A percentile compares a stretch with the other conserved stretches of the same genome.
phyloP scores from a whole-genome alignment of 2,113 vertebrate genomes.

The Arothron firmamentum region DNA sequence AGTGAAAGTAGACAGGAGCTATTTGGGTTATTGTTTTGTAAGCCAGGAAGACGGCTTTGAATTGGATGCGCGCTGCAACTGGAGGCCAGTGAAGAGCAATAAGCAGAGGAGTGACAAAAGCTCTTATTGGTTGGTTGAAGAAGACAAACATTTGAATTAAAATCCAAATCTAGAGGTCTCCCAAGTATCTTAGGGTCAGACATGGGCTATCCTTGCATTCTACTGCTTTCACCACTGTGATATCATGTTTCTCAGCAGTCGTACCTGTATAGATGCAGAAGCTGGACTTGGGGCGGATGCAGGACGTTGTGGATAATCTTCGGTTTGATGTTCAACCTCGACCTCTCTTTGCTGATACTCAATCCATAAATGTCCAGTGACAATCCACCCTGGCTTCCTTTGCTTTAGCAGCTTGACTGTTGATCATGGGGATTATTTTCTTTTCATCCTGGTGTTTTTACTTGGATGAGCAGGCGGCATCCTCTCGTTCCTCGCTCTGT shows the following conservation, averaged over 20 bases:
- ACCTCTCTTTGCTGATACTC: background rate
- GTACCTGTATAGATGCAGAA: slow-evolving; percentile 30
- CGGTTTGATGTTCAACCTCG: slow-evolving; percentile 6
- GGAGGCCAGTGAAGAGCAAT: too few relatives aligned
- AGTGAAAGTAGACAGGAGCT: too few relatives aligned
- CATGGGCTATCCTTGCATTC: too few relatives aligned
- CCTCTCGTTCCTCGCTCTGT: background rate
- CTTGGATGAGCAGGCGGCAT: slow-evolving; percentile 32
- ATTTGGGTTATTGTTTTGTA: too few relatives aligned
- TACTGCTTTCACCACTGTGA: too few relatives aligned
- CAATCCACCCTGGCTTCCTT: background rate
- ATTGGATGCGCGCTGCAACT: too few relatives aligned
- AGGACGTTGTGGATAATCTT: slow-evolving; percentile 1
- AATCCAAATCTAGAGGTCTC: too few relatives aligned
- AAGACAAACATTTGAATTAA: too few relatives aligned
- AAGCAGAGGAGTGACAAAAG: too few relatives aligned
- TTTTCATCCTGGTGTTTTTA: slow-evolving; percentile 9
- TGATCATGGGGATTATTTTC: slow-evolving; percentile 27
- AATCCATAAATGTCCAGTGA: slow-evolving; percentile 2
- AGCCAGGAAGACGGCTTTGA: too few relatives aligned
- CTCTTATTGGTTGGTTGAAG: too few relatives aligned
- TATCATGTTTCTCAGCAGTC: background rate
- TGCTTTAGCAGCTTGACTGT: background rate
- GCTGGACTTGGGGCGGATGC: background rate
- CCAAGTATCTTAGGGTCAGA: too few relatives aligned